A percentile compares a stretch with the other conserved stretches of the same genome.
Conservation (phyloP, 2,888 invertebrate species). For the Brassicogethes aeneus region DNA sequence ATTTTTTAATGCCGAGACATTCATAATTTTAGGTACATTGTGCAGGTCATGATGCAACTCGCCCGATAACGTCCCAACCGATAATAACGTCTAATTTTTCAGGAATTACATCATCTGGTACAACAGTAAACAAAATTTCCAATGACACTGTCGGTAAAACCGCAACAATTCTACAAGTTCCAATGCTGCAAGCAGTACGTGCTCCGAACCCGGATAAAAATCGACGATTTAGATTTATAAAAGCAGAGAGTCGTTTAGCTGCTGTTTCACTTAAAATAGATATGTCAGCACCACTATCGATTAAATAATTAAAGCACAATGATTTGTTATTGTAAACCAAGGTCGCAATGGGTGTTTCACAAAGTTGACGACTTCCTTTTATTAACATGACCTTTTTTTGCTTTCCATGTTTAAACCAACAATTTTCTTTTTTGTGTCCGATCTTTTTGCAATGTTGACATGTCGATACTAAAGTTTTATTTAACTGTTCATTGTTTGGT, state of each 20-base stretch:
- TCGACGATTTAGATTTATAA: constrained; percentile 7
- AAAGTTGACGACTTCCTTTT: constrained; percentile 11
- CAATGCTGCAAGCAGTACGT: constrained; percentile 12
- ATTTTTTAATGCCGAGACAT: too few relatives aligned
- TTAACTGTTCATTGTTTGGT: too few relatives aligned
- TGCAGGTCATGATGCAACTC: constrained; percentile 9
- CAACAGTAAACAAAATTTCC: constrained; percentile 13
- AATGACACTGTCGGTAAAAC: constrained; percentile 13
- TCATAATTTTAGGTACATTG: constrained; percentile 4
- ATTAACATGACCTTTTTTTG: constrained; percentile 9
- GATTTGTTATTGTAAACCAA: constrained; percentile 10
- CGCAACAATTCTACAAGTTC: constrained; percentile 12
- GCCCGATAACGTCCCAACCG: constrained; percentile 4
- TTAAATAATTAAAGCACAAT: constrained; percentile 8
- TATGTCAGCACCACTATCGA: constrained; percentile 18
- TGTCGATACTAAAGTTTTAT: too few relatives aligned
- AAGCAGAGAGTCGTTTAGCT: constrained; percentile 8
- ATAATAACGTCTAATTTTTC: too few relatives aligned
- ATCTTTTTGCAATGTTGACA: constrained; percentile 15
- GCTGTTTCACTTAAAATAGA: constrained; percentile 14
- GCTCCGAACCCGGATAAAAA: constrained; percentile 12
- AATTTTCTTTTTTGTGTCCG: constrained; percentile 12
- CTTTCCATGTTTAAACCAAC: constrained; percentile 13
- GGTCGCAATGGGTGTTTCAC: constrained; percentile 15
- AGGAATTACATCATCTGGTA: constrained; percentile 12